A percentile compares a stretch with the other conserved stretches of the same genome.
Evolutionary conservation across 2,113 vertebrate species (phyloP).

Genomic region (Ceratotherium simum): DNA sequence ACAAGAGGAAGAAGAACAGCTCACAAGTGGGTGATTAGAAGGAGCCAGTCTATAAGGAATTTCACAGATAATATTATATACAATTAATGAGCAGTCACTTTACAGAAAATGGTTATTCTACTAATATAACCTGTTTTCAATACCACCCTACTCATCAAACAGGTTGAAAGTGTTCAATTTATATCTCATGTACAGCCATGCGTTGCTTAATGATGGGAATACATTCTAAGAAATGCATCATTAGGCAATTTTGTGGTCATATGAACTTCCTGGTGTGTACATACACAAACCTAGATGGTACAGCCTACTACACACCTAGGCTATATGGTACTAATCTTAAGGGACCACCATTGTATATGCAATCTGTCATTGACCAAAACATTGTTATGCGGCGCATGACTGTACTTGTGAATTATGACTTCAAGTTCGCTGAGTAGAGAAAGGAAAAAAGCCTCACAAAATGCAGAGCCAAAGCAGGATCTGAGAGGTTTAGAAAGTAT

Average conservation of each 20-base stretch:
- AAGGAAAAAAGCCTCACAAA: conserved; percentile 16
- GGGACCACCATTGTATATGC: too few species aligned
- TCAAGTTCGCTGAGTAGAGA: conserved; percentile 8
- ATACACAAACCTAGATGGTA: too few species aligned
- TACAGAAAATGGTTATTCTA: background rate
- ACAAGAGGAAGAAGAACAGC: background rate
- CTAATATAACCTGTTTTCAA: background rate
- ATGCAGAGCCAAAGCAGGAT: conserved; percentile 19
- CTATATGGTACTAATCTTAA: too few species aligned
- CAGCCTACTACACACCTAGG: too few species aligned
- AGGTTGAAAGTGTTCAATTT: background rate
- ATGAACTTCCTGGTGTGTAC: too few species aligned
- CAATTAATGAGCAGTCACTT: background rate
- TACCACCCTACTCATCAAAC: background rate
- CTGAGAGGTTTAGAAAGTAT: conserved; percentile 47
- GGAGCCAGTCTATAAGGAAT: background rate
- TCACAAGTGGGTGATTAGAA: background rate
- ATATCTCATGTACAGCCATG: background rate
- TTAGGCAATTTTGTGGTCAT: too few species aligned
- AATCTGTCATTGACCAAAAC: too few species aligned
- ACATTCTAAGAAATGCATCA: too few species aligned
- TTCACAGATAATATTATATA: background rate
- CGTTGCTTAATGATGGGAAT: too few species aligned
- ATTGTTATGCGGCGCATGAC: too few species aligned
- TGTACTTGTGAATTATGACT: conserved; percentile 2